These are phyloP conservation scores for Agapostemon virescens DNA, from an alignment of 2,888 invertebrate species.

Conservation along the genomic window DNA sequence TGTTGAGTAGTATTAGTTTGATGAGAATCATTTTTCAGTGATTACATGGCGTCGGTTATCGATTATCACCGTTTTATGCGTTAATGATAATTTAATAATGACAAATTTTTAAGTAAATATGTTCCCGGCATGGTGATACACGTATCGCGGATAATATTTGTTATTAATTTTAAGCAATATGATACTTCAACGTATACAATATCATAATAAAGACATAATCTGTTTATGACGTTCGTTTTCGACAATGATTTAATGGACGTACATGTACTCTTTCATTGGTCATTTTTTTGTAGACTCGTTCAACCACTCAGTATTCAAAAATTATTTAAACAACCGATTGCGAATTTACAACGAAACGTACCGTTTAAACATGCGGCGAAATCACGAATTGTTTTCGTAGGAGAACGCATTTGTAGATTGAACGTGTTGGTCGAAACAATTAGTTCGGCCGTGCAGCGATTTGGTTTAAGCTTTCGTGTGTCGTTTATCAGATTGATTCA, in stretches of 20 bases:
- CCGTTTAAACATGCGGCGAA: neutral
- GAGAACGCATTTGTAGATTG: constrained; percentile 10
- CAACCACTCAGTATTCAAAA: constrained; percentile 16
- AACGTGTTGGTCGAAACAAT: constrained; percentile 24
- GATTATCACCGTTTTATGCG: too few relatives aligned
- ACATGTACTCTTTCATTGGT: neutral
- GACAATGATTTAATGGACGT: neutral
- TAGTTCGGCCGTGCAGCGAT: constrained; percentile 1
- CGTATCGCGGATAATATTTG: too few relatives aligned
- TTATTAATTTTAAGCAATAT: too few relatives aligned
- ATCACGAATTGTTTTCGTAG: neutral
- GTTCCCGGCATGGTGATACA: too few relatives aligned
- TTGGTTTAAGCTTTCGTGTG: constrained; percentile 16
- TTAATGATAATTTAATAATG: too few relatives aligned
- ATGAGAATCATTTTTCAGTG: too few relatives aligned
- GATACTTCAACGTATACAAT: too few relatives aligned
- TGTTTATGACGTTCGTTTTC: too few relatives aligned
- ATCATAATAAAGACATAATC: too few relatives aligned
- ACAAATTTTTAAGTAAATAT: too few relatives aligned
- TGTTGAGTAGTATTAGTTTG: too few relatives aligned
- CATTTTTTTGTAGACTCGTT: neutral
- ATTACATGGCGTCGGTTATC: too few relatives aligned
- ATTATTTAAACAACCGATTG: neutral
- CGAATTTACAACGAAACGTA: neutral
- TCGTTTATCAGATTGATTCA: constrained; percentile 14